phyloP scores from a whole-genome alignment of 1,140 invertebrate genomes.

The Aporrectodea caliginosa region DNA sequence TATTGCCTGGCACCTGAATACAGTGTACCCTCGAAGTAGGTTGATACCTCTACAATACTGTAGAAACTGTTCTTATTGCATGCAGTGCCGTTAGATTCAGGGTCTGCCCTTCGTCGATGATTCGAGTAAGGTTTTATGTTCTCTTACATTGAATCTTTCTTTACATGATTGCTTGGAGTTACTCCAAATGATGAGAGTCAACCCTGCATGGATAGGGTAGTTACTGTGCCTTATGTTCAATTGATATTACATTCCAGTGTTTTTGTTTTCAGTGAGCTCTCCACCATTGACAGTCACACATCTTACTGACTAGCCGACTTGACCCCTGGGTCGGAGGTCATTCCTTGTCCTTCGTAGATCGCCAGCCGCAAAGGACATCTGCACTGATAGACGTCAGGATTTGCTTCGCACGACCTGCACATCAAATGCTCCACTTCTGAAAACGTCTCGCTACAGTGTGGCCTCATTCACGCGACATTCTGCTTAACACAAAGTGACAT shows the following conservation, averaged over 20 bases:
- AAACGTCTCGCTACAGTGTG: too few relatives aligned
- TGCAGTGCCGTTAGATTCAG: too few relatives aligned
- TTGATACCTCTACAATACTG: too few relatives aligned
- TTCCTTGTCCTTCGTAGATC: background rate
- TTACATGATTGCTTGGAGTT: background rate
- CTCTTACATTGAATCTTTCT: background rate
- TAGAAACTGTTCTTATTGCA: too few relatives aligned
- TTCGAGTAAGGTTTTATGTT: background rate
- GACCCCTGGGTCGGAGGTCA: background rate
- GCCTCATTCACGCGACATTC: too few relatives aligned
- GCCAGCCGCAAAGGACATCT: background rate
- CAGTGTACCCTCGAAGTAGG: too few relatives aligned
- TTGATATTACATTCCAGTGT: background rate
- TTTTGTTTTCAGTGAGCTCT: background rate
- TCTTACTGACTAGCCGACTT: background rate
- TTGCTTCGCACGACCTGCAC: too few relatives aligned
- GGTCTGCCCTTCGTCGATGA: too few relatives aligned
- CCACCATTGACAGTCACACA: background rate
- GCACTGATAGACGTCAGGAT: too few relatives aligned
- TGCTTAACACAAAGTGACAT: too few relatives aligned
- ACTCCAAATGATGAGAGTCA: background rate
- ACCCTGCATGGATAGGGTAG: background rate
- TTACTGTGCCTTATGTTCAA: background rate
- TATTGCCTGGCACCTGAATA: too few relatives aligned
- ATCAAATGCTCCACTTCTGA: too few relatives aligned